Evolutionary conservation across 2,113 vertebrate genomes (phyloP).

Genomic region (Neomonachus schauinslandi): DNA sequence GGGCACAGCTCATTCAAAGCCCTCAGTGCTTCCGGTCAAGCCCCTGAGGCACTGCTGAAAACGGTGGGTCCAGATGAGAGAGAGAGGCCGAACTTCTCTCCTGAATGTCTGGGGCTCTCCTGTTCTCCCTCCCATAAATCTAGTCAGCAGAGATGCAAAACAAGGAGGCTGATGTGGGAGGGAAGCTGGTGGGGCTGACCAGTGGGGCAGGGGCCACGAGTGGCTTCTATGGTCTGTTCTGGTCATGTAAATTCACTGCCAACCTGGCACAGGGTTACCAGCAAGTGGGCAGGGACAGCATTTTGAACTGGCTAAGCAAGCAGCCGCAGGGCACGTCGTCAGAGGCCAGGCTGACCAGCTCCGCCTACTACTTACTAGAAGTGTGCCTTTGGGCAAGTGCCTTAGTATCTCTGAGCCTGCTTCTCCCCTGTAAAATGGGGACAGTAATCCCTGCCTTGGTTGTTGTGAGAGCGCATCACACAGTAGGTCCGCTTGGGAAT

Average conservation of each 20-base stretch:
- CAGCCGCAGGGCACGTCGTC: background rate
- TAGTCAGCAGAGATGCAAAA: background rate
- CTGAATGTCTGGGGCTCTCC: background rate
- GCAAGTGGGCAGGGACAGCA: background rate
- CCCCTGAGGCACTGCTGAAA: background rate
- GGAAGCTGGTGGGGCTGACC: background rate
- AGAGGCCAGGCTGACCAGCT: background rate
- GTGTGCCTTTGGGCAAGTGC: background rate
- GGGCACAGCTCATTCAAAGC: background rate
- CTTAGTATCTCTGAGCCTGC: background rate
- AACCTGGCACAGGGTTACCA: background rate
- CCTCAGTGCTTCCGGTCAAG: background rate
- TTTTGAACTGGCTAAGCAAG: background rate
- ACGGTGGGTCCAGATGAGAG: background rate
- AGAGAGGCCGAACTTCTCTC: background rate
- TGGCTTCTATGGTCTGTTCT: background rate
- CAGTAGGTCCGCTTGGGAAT: background rate
- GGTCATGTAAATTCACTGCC: too few species aligned
- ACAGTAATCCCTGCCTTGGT: background rate
- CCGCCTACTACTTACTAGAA: background rate
- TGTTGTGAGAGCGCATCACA: background rate
- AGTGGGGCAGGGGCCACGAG: fast-evolving
- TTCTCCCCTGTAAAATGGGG: background rate
- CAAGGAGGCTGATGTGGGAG: background rate
- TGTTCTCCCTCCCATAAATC: background rate